These are phyloP conservation scores for Drosophila quasianomalipes DNA, from an alignment of 2,888 invertebrate species.

Conservation along the genomic window DNA sequence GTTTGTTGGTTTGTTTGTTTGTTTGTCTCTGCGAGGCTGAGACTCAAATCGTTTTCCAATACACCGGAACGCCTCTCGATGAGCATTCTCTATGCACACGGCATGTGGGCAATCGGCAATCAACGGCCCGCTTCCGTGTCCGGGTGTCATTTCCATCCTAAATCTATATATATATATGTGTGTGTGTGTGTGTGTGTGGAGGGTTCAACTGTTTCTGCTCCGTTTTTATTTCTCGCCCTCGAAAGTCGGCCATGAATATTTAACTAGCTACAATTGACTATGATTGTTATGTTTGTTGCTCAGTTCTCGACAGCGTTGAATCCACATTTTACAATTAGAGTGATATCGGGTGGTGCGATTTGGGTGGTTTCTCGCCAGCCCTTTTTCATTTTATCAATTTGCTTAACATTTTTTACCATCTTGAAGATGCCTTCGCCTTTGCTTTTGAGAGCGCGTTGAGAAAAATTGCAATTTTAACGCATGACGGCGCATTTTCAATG, in stretches of 20 bases:
- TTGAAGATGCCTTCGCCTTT: constrained; percentile 19
- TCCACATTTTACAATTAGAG: constrained; percentile 62
- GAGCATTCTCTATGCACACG: constrained; percentile 68
- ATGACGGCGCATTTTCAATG: constrained; percentile 76
- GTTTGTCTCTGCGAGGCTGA: constrained; percentile 33
- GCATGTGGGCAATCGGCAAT: constrained; percentile 71
- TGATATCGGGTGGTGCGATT: constrained; percentile 1
- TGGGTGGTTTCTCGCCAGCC: constrained; percentile 13
- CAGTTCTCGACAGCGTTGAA: constrained; percentile 16
- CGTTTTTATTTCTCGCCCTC: constrained; percentile 73
- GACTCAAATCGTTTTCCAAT: constrained; percentile 71
- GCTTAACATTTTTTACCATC: constrained; percentile 45
- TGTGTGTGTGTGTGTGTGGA: constrained; percentile 2
- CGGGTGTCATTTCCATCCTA: constrained; percentile 54
- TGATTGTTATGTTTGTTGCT: constrained; percentile 73
- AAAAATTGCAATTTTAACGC: constrained; percentile 80
- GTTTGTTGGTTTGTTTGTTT: constrained; percentile 6
- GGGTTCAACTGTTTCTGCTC: constrained; percentile 49
- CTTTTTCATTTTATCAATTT: constrained; percentile 73
- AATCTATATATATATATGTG: not conserved
- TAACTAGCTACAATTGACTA: constrained; percentile 77
- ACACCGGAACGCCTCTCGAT: constrained; percentile 39
- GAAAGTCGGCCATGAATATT: constrained; percentile 69
- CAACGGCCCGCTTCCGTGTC: constrained; percentile 59
- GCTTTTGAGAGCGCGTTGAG: constrained; percentile 32